Evolutionary conservation across 2,797 vertebrate genomes (phyloP), one percentile per base, ranked within the genome.

Genomic region (Sebastes dallii): DNA sequence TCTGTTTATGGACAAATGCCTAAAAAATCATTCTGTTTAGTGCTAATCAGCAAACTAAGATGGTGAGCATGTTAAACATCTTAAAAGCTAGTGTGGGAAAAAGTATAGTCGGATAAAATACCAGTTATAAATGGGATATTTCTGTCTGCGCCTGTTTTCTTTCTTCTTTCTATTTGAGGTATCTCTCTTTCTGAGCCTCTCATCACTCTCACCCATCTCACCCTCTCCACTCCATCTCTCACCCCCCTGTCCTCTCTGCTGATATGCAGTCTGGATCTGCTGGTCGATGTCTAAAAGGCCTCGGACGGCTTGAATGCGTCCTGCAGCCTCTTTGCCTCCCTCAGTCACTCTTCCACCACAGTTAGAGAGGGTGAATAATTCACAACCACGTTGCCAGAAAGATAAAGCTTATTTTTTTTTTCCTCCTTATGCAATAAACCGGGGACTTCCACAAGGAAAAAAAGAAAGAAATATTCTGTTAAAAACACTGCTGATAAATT

Each of bases 401-500:
- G 92, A 94, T 93, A 84, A 89, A 82, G 85, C 90, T 89, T 90
- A 66, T 87, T 91, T 92, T 72, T 42, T 25, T 91, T 92, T 68
- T 24, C 14, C 65, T 46, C 78, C 81, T 95, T 94, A 92, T 20
- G 90, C 91, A 95, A 94, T 92, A 92, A 95, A 92, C 84, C 66
- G n/a, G 73, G 78, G 90, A 90, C 79, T 71, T 84, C 79, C 68
- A 76, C 81, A 22, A 36, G 6, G 3, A 8, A 46, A 42, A 1
- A 42, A 74, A 46, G 36, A 76, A 79, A 61, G 25, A 72, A 73
- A 42, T 66, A 78, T 85, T 86, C 79, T 62, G 81, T 91, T 91
- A 86, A 92, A 94, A 95, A 93, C 81, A 77, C 93, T 90, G 79
- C 88, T 95, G 93, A 95, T 92, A 95, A 89, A 95, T 96, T 94